Percentiles rank a stretch among this genome's conserved stretches.
phyloP scores from a whole-genome alignment of 2,888 invertebrate genomes.

The Drosophila seclusa region DNA sequence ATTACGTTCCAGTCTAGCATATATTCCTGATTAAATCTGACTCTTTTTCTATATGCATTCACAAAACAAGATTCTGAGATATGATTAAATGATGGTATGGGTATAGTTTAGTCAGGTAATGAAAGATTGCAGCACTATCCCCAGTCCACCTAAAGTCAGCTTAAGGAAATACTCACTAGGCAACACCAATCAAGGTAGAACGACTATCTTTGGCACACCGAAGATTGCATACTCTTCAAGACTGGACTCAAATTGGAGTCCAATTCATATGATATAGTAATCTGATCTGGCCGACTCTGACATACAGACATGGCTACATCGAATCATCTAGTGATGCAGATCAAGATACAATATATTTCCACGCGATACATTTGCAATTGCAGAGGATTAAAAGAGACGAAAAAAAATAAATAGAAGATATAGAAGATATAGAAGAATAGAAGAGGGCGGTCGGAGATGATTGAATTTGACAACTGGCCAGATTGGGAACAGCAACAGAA shows the following conservation, averaged over 20 bases:
- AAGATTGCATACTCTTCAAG: neutral
- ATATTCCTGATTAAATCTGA: neutral
- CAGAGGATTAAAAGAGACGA: neutral
- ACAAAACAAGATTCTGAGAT: neutral
- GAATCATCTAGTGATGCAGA: constrained; percentile 8
- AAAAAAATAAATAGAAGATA: constrained; percentile 10
- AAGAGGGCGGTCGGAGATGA: constrained; percentile 2
- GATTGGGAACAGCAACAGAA: constrained; percentile 21
- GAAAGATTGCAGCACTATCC: neutral
- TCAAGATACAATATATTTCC: neutral
- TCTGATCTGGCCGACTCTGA: neutral
- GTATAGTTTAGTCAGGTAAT: constrained; percentile 18
- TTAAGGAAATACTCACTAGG: constrained; percentile 63
- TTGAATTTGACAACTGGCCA: constrained; percentile 29
- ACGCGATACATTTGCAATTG: too few relatives aligned
- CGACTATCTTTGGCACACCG: neutral
- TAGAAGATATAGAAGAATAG: too few relatives aligned
- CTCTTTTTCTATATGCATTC: neutral
- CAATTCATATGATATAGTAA: neutral
- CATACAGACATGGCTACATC: neutral
- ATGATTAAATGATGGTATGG: neutral
- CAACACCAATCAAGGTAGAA: constrained; percentile 26
- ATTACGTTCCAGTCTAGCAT: neutral
- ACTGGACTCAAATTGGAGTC: neutral
- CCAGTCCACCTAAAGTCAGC: constrained; percentile 27